phyloP scores from a whole-genome alignment of 2,888 invertebrate genomes.

The Yponomeuta sedellus region DNA sequence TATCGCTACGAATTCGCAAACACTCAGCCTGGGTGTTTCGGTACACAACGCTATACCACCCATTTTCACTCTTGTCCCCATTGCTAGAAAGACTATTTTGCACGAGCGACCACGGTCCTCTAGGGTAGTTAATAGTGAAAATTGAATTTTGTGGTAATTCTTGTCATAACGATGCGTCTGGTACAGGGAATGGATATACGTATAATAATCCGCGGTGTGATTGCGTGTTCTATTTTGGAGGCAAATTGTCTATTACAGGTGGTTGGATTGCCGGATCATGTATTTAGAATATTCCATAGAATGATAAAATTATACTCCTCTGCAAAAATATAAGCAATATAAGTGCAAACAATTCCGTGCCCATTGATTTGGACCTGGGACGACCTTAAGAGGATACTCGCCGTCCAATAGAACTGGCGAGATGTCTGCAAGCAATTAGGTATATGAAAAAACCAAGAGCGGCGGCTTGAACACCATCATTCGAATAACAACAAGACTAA shows the following conservation, averaged over 20 bases:
- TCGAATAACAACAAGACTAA: too few species aligned
- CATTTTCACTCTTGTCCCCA: not conserved
- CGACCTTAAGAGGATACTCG: too few species aligned
- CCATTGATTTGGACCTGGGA: too few species aligned
- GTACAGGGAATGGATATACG: not conserved
- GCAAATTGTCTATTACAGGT: not conserved
- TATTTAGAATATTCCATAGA: not conserved
- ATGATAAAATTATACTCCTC: too few species aligned
- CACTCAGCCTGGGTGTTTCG: constrained; percentile 14
- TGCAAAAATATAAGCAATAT: too few species aligned
- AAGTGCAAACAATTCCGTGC: too few species aligned
- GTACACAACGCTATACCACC: constrained; percentile 11
- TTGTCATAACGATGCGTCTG: constrained; percentile 39
- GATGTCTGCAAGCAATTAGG: too few species aligned
- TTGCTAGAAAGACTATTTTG: not conserved
- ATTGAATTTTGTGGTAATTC: constrained; percentile 54
- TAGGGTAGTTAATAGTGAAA: constrained; percentile 30
- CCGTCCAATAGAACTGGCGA: too few species aligned
- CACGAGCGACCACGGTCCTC: not conserved
- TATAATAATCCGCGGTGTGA: not conserved
- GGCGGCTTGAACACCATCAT: too few species aligned
- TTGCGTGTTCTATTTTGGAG: not conserved
- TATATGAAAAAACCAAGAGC: too few species aligned
- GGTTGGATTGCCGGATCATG: not conserved
- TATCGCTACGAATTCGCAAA: constrained; percentile 52